Evolutionary conservation across 2,797 vertebrate genomes (phyloP).

Genomic region (Cyprinella venusta): DNA sequence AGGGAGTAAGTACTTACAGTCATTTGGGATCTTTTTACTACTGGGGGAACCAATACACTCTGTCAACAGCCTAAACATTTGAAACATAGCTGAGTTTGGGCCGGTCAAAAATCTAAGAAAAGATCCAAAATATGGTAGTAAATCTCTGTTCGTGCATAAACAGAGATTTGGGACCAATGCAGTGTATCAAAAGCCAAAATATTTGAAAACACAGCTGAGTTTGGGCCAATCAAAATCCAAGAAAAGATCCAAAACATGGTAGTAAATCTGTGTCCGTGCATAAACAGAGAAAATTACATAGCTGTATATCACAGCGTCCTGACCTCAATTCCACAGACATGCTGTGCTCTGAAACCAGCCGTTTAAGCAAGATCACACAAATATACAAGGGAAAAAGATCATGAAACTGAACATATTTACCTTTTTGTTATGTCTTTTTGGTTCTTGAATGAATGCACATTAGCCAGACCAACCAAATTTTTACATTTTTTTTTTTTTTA

Average conservation of each 20-base stretch:
- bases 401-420: background rate
- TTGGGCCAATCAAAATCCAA: background rate
- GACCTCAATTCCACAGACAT: background rate
- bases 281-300: background rate
- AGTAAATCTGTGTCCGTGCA: background rate
- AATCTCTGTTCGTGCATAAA: background rate
- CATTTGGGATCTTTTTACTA: background rate
- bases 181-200: background rate
- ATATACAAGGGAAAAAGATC: background rate
- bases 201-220: background rate
- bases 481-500: too few relatives aligned
- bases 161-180: background rate
- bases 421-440: background rate
- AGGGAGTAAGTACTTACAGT: background rate
- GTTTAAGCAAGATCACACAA: background rate
- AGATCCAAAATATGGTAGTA: background rate
- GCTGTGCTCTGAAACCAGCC: background rate
- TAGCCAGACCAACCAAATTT: background rate
- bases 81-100: background rate
- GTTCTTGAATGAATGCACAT: conserved; percentile 2
- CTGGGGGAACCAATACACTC: background rate
- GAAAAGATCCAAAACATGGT: background rate
- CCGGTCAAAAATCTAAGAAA: background rate
- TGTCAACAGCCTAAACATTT: background rate
- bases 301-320: background rate